Percentiles rank a stretch among this genome's conserved stretches.
These are phyloP conservation scores for Tragulus kanchil DNA, from an alignment of 2,113 vertebrate genomes.

Conservation along the genomic window DNA sequence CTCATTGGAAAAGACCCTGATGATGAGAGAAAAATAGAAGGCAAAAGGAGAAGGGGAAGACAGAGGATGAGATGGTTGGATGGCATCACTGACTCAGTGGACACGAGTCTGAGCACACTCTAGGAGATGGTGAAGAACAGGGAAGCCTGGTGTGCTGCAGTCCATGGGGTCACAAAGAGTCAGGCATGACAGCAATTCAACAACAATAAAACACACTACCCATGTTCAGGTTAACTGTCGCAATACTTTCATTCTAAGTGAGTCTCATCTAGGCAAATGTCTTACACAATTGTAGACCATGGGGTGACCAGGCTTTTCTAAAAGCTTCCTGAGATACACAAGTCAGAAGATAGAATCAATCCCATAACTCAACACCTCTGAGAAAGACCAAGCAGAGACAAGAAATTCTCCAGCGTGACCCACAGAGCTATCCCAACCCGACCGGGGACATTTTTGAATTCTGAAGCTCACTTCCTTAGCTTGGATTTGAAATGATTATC, in stretches of 20 bases:
- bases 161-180: neutral
- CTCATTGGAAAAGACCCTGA: neutral
- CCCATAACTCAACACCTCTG: too few species aligned
- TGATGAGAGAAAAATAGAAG: neutral
- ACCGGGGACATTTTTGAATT: too few species aligned
- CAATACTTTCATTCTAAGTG: neutral
- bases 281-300: neutral
- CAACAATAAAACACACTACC: rapidly evolving
- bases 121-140: rapidly evolving
- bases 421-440: too few species aligned
- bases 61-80: neutral
- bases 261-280: conserved; percentile 10
- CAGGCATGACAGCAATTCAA: rapidly evolving
- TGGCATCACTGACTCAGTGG: neutral
- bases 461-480: too few species aligned
- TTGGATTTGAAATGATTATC: neutral
- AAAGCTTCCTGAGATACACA: too few species aligned
- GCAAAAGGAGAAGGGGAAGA: neutral
- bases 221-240: neutral
- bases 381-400: too few species aligned
- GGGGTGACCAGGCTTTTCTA: rapidly evolving
- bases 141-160: neutral
- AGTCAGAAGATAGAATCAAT: too few species aligned
- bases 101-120: neutral
- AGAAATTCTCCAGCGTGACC: too few species aligned